These are phyloP conservation scores for Eumerus sabulonum DNA, from an alignment of 2,888 invertebrate species.

Conservation along the genomic window DNA sequence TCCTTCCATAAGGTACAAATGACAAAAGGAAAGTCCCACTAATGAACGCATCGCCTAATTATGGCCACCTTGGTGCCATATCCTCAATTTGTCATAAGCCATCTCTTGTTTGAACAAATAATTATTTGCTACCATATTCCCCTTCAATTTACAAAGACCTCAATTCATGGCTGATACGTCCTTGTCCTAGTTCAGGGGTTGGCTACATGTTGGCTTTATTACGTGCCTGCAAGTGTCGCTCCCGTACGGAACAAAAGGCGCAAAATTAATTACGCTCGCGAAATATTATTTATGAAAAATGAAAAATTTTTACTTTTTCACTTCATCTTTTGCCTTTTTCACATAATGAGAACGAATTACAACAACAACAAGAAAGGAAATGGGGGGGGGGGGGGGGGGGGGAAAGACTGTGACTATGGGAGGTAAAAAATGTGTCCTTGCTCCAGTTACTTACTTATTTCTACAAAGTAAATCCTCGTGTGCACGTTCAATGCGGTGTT, in stretches of 20 bases:
- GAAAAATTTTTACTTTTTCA: conserved; percentile 24
- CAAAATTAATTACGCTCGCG: conserved; percentile 42
- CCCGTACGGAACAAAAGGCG: conserved; percentile 29
- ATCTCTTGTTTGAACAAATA: not conserved
- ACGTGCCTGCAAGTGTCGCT: not conserved
- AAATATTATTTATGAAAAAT: conserved; percentile 48
- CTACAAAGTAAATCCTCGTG: conserved; percentile 22
- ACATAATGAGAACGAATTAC: conserved; percentile 26
- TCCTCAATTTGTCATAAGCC: conserved; percentile 1
- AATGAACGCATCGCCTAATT: conserved; percentile 25
- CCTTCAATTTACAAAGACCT: conserved; percentile 17
- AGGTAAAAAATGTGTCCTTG: conserved; percentile 52
- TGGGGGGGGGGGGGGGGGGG: too few relatives aligned
- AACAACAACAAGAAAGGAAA: too few relatives aligned
- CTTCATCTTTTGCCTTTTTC: conserved; percentile 21
- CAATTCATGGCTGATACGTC: conserved; percentile 8
- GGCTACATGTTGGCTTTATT: conserved; percentile 11
- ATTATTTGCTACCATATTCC: conserved; percentile 16
- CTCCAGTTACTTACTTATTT: conserved; percentile 47
- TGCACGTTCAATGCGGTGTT: not conserved
- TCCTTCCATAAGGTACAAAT: too few relatives aligned
- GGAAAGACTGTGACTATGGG: not conserved
- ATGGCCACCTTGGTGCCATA: not conserved
- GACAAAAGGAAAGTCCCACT: conserved; percentile 2
- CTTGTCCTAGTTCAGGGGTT: conserved; percentile 35